Base-by-base conservation (phyloP, 2,797 vertebrate genomes). In the Cygnus olor region DNA sequence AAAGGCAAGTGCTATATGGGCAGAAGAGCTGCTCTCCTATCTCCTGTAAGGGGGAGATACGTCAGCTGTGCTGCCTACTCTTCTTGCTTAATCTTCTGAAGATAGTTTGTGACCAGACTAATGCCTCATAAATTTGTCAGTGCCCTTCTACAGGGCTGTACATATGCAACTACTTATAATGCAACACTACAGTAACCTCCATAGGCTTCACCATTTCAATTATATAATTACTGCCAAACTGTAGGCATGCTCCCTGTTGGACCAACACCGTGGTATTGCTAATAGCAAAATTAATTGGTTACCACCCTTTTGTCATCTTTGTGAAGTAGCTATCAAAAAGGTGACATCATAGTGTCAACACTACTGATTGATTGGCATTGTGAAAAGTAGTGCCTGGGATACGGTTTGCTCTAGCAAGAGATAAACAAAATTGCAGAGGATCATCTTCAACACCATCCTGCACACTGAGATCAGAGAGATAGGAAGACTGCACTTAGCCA, bases 391-490 rank as follows among this genome's bases (percentile, higher is more conserved):
- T 93, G 88, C 63, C 24, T 84, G 63, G 70, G 10, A 30, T 28
- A 76, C 8, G 57, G 69, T 42, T 76, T 72, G 42, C 80, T 83
- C 77, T 68, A 86, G 44, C 18, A 80, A 61, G 53, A 82, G 73
- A 94, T 82, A 93, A 94, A 95, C 69, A 80, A 82, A 93, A 86
- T 84, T 94, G 80, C 45, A 61, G 71, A 74, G 53, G 40, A 92
- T 81, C 47, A 56, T 72, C 85, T 72, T 86, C 66, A 10, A 49
- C 73, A 69, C 30, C 36, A 61, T 71, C 45, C 30, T 61, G 58
- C 70, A 71, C 42, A 65, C 8, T 34, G 64, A 82, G 45, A 85
- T 94, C 78, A 88, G 25, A 72, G 83, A 93, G 83, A 90, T 61
- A 54, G 58, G 47, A 83, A 68, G 85, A 76, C 84, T n/a, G 40